These are phyloP conservation scores for Bellardia bayeri DNA, from an alignment of 2,888 invertebrate genomes.

Conservation along the genomic window DNA sequence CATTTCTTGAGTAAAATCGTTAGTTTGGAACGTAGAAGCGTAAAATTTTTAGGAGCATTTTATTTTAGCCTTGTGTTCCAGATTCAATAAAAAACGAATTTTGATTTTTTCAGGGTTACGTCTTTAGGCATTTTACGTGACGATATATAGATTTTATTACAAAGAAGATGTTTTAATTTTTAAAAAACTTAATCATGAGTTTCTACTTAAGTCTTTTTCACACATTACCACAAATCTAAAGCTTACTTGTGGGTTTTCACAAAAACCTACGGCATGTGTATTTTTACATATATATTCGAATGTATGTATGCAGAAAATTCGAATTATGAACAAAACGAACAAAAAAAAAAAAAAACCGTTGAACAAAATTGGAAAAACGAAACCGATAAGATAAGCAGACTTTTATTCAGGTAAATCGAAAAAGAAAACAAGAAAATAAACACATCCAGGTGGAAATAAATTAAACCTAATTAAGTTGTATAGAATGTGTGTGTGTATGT, in stretches of 20 bases:
- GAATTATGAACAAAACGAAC: background rate
- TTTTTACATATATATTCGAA: no score
- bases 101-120: no score
- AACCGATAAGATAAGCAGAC: conserved; percentile 29
- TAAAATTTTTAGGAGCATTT: no score
- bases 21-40: no score
- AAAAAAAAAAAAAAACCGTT: background rate
- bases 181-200: no score
- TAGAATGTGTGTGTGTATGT: background rate
- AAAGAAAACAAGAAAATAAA: background rate
- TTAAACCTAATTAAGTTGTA: conserved; percentile 49
- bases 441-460: conserved; percentile 47
- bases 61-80: no score
- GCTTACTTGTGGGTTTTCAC: background rate
- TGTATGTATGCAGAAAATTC: background rate
- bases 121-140: no score
- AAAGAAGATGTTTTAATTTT: no score
- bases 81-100: no score
- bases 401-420: background rate
- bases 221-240: background rate
- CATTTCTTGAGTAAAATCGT: no score
- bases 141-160: no score
- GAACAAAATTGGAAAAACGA: background rate
- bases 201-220: no score
- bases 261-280: background rate